A percentile compares a stretch with the other conserved stretches of the same genome.
Conservation (phyloP, 2,113 vertebrate genomes). For the Scopus umbretta region DNA sequence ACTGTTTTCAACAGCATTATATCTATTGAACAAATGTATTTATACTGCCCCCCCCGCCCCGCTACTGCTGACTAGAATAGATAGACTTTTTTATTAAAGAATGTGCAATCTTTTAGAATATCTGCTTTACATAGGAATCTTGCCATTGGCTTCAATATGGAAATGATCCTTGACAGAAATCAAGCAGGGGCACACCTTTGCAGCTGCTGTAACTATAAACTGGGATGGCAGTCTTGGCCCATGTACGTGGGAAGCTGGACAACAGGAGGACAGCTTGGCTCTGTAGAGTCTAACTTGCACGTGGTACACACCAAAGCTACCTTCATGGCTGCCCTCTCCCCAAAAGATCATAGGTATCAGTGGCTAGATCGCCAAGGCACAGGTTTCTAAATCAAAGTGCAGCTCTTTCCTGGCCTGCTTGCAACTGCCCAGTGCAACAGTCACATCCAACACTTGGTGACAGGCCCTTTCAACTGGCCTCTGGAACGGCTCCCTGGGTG, state of each 20-base stretch:
- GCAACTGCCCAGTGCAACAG: neutral
- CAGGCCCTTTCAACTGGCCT: neutral
- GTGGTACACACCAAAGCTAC: neutral
- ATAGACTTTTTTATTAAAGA: neutral
- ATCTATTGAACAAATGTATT: neutral
- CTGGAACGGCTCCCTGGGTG: neutral
- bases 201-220: neutral
- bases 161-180: neutral
- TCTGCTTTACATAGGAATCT: neutral
- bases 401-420: neutral
- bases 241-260: neutral
- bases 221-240: accelerated
- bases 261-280: neutral
- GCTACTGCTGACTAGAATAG: neutral
- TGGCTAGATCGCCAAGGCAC: neutral
- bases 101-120: neutral
- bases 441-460: neutral
- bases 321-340: neutral
- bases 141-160: neutral
- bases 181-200: neutral
- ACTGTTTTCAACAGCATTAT: neutral
- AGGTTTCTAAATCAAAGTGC: neutral
- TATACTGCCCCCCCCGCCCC: neutral
- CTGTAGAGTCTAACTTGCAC: neutral
- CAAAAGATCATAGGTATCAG: neutral